A percentile compares a stretch with the other conserved stretches of the same genome.
Evolutionary conservation across 2,797 vertebrate genomes (phyloP).

Genomic region (Tamandua tetradactyla): DNA sequence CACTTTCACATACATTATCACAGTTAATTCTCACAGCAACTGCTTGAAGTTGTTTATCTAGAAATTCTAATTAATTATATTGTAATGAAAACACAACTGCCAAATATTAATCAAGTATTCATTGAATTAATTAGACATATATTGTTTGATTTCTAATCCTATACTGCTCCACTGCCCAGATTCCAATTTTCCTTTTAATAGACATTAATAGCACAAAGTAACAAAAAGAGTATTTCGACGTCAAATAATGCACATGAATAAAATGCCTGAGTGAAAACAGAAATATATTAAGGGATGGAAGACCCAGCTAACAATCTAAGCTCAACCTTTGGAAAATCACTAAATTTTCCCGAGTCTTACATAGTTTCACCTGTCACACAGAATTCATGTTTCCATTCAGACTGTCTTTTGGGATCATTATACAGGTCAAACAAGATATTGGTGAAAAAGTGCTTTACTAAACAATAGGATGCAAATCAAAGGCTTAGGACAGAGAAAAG

Average conservation of each 20-base stretch:
- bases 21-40: conserved; percentile 77
- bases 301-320: neutral
- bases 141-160: conserved; percentile 82
- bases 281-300: conserved; percentile 13
- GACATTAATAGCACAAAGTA: conserved; percentile 73
- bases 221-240: conserved; percentile 71
- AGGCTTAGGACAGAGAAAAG: neutral
- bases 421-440: neutral
- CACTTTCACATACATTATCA: conserved; percentile 78
- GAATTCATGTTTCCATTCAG: conserved; percentile 29
- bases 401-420: neutral
- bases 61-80: conserved; percentile 82
- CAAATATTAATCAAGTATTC: conserved; percentile 82
- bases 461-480: conserved; percentile 2
- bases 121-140: conserved; percentile 82
- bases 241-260: conserved; percentile 70
- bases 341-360: conserved; percentile 29
- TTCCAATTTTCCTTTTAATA: conserved; percentile 79
- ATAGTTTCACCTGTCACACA: conserved; percentile 1
- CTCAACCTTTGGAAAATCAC: neutral
- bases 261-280: conserved; percentile 59
- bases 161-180: conserved; percentile 77
- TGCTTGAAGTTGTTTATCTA: conserved; percentile 79
- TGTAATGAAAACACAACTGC: conserved; percentile 81
- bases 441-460: neutral